These are phyloP conservation scores for Hymenochirus boettgeri DNA, from an alignment of 2,113 vertebrate species.

Conservation along the genomic window DNA sequence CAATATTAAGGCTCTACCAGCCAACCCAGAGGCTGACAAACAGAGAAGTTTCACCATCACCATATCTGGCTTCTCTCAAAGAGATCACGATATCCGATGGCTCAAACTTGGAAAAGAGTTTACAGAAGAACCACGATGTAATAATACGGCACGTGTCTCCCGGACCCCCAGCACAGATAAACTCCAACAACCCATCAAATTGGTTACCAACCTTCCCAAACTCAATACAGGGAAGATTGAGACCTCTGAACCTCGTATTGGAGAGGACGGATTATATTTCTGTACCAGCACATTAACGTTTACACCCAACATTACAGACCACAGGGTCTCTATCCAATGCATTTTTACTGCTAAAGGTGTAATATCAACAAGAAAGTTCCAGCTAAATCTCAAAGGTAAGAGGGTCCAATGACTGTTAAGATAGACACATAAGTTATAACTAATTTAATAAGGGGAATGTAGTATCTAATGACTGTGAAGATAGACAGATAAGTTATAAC, in stretches of 20 bases:
- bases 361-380: neutral
- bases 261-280: slow-evolving; percentile 3
- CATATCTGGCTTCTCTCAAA: neutral
- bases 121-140: too few species aligned
- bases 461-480: too few species aligned
- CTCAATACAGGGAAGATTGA: too few species aligned
- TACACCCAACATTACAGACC: neutral
- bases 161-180: too few species aligned
- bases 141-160: too few species aligned
- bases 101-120: too few species aligned
- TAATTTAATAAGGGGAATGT: too few species aligned
- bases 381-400: neutral
- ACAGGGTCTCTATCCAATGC: slow-evolving; percentile 20
- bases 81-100: neutral
- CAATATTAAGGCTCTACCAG: too few species aligned
- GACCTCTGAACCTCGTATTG: neutral
- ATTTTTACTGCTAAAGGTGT: neutral
- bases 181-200: too few species aligned
- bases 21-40: neutral
- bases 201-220: too few species aligned
- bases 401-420: neutral
- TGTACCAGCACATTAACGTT: slow-evolving; percentile 18
- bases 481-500: too few species aligned
- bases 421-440: too few species aligned
- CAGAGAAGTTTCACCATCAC: neutral